Percentiles rank a stretch among this genome's conserved stretches.
phyloP scores from a whole-genome alignment of 2,113 vertebrate genomes.

The Xiphorhynchus elegans region DNA sequence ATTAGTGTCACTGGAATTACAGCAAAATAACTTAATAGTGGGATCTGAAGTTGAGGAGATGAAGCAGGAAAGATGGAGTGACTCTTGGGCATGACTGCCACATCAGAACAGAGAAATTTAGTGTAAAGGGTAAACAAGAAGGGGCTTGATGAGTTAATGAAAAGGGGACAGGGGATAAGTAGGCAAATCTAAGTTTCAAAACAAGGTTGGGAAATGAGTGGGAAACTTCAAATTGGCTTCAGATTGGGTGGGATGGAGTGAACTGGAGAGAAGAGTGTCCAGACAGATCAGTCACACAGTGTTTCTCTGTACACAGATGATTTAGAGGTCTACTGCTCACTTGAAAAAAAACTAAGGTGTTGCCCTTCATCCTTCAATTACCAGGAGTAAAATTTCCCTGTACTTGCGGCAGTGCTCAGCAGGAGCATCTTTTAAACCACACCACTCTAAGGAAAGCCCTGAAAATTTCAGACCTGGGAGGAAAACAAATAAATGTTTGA shows the following conservation, averaged over 20 bases:
- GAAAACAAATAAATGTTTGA: background rate
- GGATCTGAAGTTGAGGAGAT: background rate
- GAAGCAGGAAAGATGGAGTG: background rate
- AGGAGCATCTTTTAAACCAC: background rate
- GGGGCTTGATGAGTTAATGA: background rate
- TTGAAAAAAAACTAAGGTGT: background rate
- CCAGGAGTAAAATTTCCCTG: background rate
- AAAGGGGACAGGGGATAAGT: fast-evolving
- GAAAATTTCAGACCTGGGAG: background rate
- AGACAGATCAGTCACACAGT: background rate
- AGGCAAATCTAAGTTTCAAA: background rate
- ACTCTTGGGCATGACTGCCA: background rate
- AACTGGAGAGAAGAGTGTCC: background rate
- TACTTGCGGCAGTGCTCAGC: background rate
- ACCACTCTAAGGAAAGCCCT: background rate
- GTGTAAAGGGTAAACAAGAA: background rate
- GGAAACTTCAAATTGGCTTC: background rate
- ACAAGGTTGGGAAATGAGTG: background rate
- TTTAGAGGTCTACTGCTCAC: background rate
- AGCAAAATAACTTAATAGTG: background rate
- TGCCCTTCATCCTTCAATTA: background rate
- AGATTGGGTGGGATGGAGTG: background rate
- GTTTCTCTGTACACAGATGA: background rate
- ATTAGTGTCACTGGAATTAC: slow-evolving; percentile 11
- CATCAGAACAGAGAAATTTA: background rate